Base-by-base conservation (phyloP, 2,797 vertebrate species). In the Otolemur crassicaudatus region DNA sequence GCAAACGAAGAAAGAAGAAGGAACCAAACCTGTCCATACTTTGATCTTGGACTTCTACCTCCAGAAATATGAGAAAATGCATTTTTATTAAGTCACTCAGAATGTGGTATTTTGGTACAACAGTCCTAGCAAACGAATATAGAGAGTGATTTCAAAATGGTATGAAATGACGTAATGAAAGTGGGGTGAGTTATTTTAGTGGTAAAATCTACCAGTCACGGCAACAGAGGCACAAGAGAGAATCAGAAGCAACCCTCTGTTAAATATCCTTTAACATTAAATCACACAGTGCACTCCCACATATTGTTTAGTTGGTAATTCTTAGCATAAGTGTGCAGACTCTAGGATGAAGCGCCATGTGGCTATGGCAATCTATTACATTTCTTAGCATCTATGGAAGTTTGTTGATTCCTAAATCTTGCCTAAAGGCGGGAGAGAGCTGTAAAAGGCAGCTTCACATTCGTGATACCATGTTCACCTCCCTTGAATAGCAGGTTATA, bases 261-360 rank as follows among this genome's bases (percentile, higher is more conserved):
- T 97, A 95, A 94, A 63, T 82, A 92, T 67, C 67, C 92, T 95
- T 97, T 97, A 97, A 97, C 97, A 87, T 95, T 9, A 22, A 88
- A 84, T 87, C 97, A 95, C 87, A 40, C 95, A 97, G 34, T 8
- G 97, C 97, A 73, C 40, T 70, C 79, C 72, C 96, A 72, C 9
- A 37, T 79, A 90, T 63, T 73, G 93, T 98, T 95, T 80, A 97
- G 72, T 73, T 91, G 90, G 60, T 94, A 2, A 76, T 93, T 91
- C 93, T 92, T 37, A 96, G 94, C 46, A 25, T 43, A 67, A 91
- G 81, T 91, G 84, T 96, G 93, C 82, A 88, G 90, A 94, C 76
- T 72, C 46, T 58, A 70, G 40, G 58, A 40, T 17, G 22, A 81
- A n/a, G 61, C 27, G n/a, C 27, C 43, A 7, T 19, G 72, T 63